Percentiles rank a stretch among this genome's conserved stretches.
These are phyloP conservation scores for Caenorhabditis sp. DNA, from an alignment of 2,888 invertebrate genomes.

Conservation along the genomic window DNA sequence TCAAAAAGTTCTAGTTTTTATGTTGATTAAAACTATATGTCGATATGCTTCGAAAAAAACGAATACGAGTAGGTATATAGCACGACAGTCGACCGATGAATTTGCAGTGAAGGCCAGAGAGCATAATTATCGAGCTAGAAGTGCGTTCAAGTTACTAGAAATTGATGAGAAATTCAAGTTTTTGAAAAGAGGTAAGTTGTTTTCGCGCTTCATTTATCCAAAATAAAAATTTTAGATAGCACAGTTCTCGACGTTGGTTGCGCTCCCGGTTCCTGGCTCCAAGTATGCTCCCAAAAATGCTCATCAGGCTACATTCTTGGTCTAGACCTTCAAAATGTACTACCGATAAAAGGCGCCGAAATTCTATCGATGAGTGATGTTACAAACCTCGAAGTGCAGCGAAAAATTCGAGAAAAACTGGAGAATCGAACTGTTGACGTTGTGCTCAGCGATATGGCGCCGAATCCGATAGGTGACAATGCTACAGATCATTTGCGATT, in stretches of 20 bases:
- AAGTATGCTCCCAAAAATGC: constrained; percentile 60
- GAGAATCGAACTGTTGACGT: constrained; percentile 57
- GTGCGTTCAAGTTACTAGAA: constrained; percentile 70
- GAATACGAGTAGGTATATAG: constrained; percentile 43
- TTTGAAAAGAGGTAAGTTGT: constrained; percentile 20
- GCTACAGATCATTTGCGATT: constrained; percentile 62
- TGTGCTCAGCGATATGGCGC: constrained; percentile 71
- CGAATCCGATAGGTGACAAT: constrained; percentile 65
- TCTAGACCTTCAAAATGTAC: constrained; percentile 63
- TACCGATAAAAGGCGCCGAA: constrained; percentile 63
- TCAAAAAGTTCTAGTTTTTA: background rate
- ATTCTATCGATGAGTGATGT: constrained; percentile 62
- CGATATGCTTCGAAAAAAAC: background rate
- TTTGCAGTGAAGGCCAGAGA: constrained; percentile 57
- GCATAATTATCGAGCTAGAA: constrained; percentile 66
- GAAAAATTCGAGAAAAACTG: constrained; percentile 46
- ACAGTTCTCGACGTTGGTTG: constrained; percentile 64
- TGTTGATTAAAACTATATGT: too few relatives aligned
- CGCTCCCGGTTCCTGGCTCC: constrained; percentile 70
- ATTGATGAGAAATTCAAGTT: constrained; percentile 64
- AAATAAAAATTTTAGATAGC: constrained; percentile 21
- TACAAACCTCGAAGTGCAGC: constrained; percentile 46
- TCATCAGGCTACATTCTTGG: constrained; percentile 58
- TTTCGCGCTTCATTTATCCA: constrained; percentile 37
- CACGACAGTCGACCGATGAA: constrained; percentile 62